Evolutionary conservation across 1,140 invertebrate species (phyloP).

Genomic region (Dryas iulia): DNA sequence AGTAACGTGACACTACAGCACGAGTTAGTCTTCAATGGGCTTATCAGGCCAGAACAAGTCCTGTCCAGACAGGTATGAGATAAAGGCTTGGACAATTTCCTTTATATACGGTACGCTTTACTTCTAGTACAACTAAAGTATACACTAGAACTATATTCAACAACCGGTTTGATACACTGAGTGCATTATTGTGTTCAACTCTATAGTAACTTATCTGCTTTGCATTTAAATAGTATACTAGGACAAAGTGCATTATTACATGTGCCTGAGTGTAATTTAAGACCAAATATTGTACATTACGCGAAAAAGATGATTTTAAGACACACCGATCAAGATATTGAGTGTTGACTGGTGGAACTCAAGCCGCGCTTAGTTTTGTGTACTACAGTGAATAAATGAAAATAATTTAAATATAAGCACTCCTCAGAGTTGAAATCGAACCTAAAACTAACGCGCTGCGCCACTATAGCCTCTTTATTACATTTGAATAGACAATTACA

Average conservation of each 20-base stretch:
- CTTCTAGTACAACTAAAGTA: neutral
- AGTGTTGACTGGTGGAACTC: too few relatives aligned
- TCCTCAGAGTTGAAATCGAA: too few relatives aligned
- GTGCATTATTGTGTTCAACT: slow-evolving; percentile 40
- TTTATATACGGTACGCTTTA: slow-evolving; percentile 48
- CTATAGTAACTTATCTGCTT: slow-evolving; percentile 41
- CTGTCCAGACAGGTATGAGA: slow-evolving; percentile 53
- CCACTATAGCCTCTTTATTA: too few relatives aligned
- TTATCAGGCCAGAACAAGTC: slow-evolving; percentile 69
- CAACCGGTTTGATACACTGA: slow-evolving; percentile 53
- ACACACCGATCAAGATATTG: neutral
- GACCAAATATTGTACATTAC: too few relatives aligned
- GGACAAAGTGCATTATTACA: neutral
- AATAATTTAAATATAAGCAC: too few relatives aligned
- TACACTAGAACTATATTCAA: neutral
- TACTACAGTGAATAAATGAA: too few relatives aligned
- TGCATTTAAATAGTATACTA: neutral
- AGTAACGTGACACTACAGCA: slow-evolving; percentile 15
- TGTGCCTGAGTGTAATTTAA: too few relatives aligned
- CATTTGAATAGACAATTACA: too few relatives aligned
- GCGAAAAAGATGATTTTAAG: too few relatives aligned
- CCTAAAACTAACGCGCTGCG: too few relatives aligned
- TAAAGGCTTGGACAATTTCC: slow-evolving; percentile 68
- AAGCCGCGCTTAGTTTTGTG: too few relatives aligned
- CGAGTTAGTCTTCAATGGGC: slow-evolving; percentile 31